Percentiles rank a stretch among this genome's conserved stretches.
Conservation (phyloP, 2,113 vertebrate species). For the Neolamprologus toae region DNA sequence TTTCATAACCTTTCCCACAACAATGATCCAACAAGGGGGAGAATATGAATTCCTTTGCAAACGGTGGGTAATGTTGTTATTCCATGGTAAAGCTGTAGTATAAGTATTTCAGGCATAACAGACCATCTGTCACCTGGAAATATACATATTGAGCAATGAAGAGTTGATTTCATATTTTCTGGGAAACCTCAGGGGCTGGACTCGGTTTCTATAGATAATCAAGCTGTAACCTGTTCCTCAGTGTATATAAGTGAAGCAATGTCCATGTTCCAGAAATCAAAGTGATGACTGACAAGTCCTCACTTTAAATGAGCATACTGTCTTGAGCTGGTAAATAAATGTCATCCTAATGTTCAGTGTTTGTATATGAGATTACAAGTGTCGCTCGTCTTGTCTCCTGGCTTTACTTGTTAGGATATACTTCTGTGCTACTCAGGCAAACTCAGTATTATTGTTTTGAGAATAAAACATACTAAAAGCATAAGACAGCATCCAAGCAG, state of each 20-base stretch:
- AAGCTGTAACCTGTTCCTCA: background rate
- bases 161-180: background rate
- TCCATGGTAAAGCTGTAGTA: background rate
- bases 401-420: background rate
- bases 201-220: background rate
- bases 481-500: background rate
- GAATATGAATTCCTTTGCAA: background rate
- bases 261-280: background rate
- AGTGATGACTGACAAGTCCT: background rate
- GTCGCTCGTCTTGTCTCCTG: background rate
- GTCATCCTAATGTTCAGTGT: background rate
- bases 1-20: constrained; percentile 19
- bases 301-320: background rate
- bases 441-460: background rate
- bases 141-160: background rate
- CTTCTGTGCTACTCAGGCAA: background rate
- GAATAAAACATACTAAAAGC: background rate
- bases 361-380: background rate
- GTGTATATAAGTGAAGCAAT: background rate
- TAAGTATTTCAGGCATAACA: background rate
- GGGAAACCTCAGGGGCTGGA: background rate
- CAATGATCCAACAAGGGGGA: background rate
- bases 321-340: background rate
- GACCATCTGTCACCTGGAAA: constrained; percentile 19
- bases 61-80: background rate